Base-by-base conservation (phyloP, 1,140 invertebrate genomes). In the Amyelois transitella region DNA sequence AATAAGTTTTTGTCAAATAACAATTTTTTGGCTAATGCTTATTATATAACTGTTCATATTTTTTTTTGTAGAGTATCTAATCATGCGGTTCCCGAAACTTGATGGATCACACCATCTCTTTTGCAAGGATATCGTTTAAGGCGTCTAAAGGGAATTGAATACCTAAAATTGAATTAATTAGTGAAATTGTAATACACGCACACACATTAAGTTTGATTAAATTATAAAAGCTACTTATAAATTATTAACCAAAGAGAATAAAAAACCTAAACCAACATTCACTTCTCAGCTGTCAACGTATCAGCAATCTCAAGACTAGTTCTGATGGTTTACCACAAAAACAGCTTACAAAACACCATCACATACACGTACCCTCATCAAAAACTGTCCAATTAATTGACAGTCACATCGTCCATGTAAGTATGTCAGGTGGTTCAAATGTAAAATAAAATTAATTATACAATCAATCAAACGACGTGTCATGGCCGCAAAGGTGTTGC, bases 361-460 rank as follows among this genome's bases (percentile, higher is more conserved):
- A 72, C 64, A 43, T 25, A 64, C 66, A 24, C 25, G 25, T 67
- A 69, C 72, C 75, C 75, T 66, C 72, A 74, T 80, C 77, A 79
- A 72, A 69, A 69, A 62, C 65, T 77, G 75, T 81, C 73, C 61
- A 63, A 72, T 81, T 82, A 85, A 85, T 82, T 85, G 81, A 82
- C 81, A 81, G 77, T 68, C 66, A 62, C 60, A 66, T 51, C 69
- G 69, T 69, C 75, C 68, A 72, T 53, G 59, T 66, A n/a, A n/a
- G n/a, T n/a, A 64, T 63, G 72, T 72, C 66, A 63, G 64, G 53
- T 61, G 69, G 69, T 75, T 75, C 76, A 68, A 80, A 81, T 73
- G 74, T 76, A 69, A 75, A 77, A 81, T 70, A 71, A 77, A 81
- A 82, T 81, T 85, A 85, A 81, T 81, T 76, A 78, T 80, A 80